Conservation (phyloP, 2,113 vertebrate genomes). For the Pelecanoides urinatrix region DNA sequence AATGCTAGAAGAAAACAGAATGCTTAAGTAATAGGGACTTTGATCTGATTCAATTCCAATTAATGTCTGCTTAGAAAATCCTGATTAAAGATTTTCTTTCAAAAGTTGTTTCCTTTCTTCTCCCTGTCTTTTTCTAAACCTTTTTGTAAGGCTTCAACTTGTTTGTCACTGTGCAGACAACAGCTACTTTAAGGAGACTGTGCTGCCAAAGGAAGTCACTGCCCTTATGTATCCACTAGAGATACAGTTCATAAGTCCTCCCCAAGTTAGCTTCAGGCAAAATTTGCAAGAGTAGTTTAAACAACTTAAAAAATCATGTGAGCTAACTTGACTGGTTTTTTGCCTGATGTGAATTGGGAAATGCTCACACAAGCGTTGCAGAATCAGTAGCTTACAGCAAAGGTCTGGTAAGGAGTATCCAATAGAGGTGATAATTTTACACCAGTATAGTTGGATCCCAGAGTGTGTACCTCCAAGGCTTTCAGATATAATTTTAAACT, state of each 20-base stretch:
- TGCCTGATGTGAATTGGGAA: neutral
- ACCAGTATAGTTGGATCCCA: neutral
- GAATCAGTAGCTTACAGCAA: neutral
- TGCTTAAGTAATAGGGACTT: neutral
- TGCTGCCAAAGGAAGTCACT: neutral
- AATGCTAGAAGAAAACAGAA: neutral
- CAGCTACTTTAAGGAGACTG: neutral
- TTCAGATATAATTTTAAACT: neutral
- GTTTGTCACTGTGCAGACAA: neutral
- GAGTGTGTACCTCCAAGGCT: neutral
- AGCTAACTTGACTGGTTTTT: neutral
- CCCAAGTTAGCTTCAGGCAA: neutral
- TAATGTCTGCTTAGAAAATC: neutral
- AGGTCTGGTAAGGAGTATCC: neutral
- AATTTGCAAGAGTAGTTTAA: neutral
- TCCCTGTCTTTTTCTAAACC: neutral
- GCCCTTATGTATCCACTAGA: neutral
- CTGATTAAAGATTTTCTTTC: neutral
- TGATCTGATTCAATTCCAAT: neutral
- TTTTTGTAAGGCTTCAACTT: neutral
- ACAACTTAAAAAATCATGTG: neutral
- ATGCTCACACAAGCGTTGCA: neutral
- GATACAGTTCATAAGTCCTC: neutral
- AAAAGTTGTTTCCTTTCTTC: neutral
- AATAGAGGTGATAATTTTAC: neutral